A percentile compares a stretch with the other conserved stretches of the same genome.
Evolutionary conservation across 2,113 vertebrate species (phyloP).

Genomic region (Ginglymostoma cirratum): DNA sequence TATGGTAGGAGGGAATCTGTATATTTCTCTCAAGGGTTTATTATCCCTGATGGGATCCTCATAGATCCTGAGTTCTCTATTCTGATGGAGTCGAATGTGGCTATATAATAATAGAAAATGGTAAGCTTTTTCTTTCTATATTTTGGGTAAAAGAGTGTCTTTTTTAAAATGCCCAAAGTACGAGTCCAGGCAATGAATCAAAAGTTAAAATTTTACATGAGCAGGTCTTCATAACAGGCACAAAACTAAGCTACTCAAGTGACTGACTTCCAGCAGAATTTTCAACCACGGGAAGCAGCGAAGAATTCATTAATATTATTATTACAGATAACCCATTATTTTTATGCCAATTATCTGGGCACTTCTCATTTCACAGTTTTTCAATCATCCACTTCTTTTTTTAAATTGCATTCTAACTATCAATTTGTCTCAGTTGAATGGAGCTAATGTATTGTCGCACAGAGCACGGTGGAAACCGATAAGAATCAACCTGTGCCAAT

Average conservation of each 20-base stretch:
- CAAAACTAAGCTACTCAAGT: conserved; percentile 14
- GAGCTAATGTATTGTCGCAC: not conserved
- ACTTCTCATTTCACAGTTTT: not conserved
- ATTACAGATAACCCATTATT: not conserved
- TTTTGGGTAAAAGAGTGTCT: too few relatives aligned
- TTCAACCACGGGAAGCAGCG: not conserved
- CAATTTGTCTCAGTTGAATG: not conserved
- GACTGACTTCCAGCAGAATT: not conserved
- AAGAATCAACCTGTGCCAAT: not conserved
- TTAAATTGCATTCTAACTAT: not conserved
- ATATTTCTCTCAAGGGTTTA: too few relatives aligned
- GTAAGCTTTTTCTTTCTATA: too few relatives aligned
- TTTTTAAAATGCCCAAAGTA: too few relatives aligned
- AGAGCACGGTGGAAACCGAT: not conserved
- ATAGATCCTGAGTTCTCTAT: too few relatives aligned
- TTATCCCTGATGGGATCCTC: too few relatives aligned
- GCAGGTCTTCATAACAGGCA: too few relatives aligned
- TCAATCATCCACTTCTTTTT: not conserved
- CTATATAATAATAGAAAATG: too few relatives aligned
- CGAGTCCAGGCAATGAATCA: too few relatives aligned
- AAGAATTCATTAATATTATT: not conserved
- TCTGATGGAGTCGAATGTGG: too few relatives aligned
- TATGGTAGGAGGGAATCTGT: too few relatives aligned
- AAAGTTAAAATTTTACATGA: too few relatives aligned
- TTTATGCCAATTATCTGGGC: not conserved